Evolutionary conservation across 2,113 vertebrate genomes (phyloP).

Genomic region (Pachycephala philippinensis): DNA sequence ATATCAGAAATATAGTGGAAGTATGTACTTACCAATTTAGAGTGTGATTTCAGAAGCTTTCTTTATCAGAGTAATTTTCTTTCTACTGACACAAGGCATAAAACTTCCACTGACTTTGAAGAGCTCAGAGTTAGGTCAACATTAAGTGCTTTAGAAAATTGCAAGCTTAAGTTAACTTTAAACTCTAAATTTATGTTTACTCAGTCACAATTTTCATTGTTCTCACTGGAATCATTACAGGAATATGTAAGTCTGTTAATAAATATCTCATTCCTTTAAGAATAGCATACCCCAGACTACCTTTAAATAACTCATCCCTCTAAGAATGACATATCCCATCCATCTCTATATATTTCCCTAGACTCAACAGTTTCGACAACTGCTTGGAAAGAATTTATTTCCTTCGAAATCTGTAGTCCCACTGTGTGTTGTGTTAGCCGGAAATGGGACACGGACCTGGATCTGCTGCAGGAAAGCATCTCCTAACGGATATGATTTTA

Average conservation of each 20-base stretch:
- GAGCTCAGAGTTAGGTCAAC: not conserved
- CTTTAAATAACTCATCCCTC: constrained; percentile 55
- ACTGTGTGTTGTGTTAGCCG: constrained; percentile 8
- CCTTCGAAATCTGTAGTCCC: constrained; percentile 55
- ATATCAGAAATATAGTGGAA: not conserved
- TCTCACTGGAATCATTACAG: constrained; percentile 36
- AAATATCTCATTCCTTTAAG: constrained; percentile 52
- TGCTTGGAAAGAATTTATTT: constrained; percentile 59
- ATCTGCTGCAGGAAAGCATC: constrained; percentile 45
- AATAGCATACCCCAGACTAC: not conserved
- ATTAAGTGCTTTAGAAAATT: not conserved
- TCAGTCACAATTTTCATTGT: constrained; percentile 29
- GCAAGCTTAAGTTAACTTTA: constrained; percentile 17
- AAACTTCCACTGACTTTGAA: not conserved
- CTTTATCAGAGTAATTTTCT: not conserved
- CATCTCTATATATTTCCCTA: constrained; percentile 57
- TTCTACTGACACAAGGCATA: not conserved
- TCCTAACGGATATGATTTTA: constrained; percentile 42
- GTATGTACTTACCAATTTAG: not conserved
- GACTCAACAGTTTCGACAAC: constrained; percentile 53
- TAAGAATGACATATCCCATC: constrained; percentile 51
- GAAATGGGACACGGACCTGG: constrained; percentile 28
- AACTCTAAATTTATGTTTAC: constrained; percentile 42
- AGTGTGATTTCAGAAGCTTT: not conserved
- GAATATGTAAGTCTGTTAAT: constrained; percentile 50